A percentile compares a stretch with the other conserved stretches of the same genome.
phyloP scores from a whole-genome alignment of 2,797 vertebrate genomes.

The Halcyon chelicuti region DNA sequence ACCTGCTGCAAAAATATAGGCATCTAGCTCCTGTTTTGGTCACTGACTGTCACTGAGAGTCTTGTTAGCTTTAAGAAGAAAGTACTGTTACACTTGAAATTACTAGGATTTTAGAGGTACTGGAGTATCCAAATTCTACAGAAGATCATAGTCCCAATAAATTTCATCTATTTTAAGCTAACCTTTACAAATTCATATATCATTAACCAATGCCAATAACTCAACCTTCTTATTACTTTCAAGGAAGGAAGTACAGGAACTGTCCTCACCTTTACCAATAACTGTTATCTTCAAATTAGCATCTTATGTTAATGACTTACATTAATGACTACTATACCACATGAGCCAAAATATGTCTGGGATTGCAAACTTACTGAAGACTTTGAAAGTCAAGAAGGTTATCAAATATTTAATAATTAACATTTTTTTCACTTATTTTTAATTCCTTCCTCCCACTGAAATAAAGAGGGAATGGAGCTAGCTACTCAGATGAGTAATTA shows the following conservation, averaged over 20 bases:
- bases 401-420: neutral
- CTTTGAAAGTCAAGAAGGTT: neutral
- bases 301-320: neutral
- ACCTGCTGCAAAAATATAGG: neutral
- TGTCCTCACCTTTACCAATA: neutral
- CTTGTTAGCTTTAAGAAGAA: neutral
- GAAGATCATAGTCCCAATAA: neutral
- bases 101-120: neutral
- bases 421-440: neutral
- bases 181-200: neutral
- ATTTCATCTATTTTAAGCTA: neutral
- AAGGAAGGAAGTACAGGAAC: neutral
- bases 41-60: neutral
- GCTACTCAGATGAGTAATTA: neutral
- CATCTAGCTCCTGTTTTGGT: no score
- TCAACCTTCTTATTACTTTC: neutral
- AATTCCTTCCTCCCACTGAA: neutral
- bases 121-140: neutral
- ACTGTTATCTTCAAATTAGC: neutral
- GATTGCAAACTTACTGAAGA: neutral
- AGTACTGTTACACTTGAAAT: neutral
- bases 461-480: neutral
- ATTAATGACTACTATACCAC: neutral
- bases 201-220: neutral
- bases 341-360: neutral